Percentiles rank a stretch among this genome's conserved stretches.
phyloP scores from a whole-genome alignment of 2,113 vertebrate species.

The Tetrax tetrax region DNA sequence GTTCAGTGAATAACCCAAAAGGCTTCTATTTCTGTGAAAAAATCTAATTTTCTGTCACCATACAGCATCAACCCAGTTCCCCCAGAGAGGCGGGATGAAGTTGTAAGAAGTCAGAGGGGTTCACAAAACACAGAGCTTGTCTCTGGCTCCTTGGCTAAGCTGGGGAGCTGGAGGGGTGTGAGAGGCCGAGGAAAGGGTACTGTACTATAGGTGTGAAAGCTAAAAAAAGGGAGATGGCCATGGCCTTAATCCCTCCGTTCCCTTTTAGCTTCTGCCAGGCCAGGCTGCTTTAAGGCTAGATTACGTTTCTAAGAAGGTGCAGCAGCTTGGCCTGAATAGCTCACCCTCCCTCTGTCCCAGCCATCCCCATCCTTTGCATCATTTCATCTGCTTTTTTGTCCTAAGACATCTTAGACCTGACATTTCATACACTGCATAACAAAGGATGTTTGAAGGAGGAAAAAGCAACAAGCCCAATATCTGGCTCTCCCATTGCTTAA shows the following conservation, averaged over 20 bases:
- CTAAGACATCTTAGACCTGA: neutral
- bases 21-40: neutral
- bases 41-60: neutral
- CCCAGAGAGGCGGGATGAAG: neutral
- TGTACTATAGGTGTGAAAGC: neutral
- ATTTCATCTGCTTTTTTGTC: neutral
- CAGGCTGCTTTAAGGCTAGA: slow-evolving; percentile 40
- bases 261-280: neutral
- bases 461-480: neutral
- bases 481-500: neutral
- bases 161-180: neutral
- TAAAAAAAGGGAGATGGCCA: neutral
- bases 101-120: neutral
- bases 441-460: neutral
- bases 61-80: neutral
- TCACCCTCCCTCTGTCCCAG: neutral
- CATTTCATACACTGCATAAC: neutral
- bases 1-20: neutral
- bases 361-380: neutral
- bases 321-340: slow-evolving; percentile 31
- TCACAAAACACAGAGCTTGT: neutral
- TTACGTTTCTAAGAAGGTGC: slow-evolving; percentile 36
- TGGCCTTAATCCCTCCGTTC: slow-evolving; percentile 11
- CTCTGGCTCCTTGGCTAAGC: neutral
- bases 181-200: neutral